Percentiles rank a stretch among this genome's conserved stretches.
These are phyloP conservation scores for Poliocrania exsul DNA, from an alignment of 2,797 vertebrate genomes.

Conservation along the genomic window DNA sequence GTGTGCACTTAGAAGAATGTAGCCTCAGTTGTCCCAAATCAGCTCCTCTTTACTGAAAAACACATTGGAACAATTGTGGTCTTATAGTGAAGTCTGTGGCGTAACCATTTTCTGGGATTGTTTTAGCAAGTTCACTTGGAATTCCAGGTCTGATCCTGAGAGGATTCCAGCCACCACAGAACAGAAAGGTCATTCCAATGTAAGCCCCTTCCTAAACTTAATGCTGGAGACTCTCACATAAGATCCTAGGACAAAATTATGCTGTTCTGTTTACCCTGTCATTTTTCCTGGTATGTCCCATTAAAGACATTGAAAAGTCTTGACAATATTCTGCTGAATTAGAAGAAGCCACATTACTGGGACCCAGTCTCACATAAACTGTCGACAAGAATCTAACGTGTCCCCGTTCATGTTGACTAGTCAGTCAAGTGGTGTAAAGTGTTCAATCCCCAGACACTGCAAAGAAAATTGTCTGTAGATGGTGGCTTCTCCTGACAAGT, in stretches of 20 bases:
- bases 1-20: neutral
- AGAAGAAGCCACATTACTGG: neutral
- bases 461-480: neutral
- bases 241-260: neutral
- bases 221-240: neutral
- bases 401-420: accelerated
- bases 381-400: neutral
- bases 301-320: neutral
- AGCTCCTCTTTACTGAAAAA: neutral
- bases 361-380: neutral
- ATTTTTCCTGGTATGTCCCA: neutral
- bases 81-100: neutral
- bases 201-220: neutral
- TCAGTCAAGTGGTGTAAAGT: neutral
- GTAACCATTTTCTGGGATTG: neutral
- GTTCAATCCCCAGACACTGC: neutral
- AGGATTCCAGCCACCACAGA: neutral
- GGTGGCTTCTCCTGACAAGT: neutral
- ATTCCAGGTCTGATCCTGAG: neutral
- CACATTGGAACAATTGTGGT: neutral
- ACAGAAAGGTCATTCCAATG: accelerated
- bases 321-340: neutral
- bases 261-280: neutral
- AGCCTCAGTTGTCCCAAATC: neutral
- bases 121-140: neutral